Evolutionary conservation across 1,140 invertebrate species (phyloP).

Genomic region (Pinna nobilis): DNA sequence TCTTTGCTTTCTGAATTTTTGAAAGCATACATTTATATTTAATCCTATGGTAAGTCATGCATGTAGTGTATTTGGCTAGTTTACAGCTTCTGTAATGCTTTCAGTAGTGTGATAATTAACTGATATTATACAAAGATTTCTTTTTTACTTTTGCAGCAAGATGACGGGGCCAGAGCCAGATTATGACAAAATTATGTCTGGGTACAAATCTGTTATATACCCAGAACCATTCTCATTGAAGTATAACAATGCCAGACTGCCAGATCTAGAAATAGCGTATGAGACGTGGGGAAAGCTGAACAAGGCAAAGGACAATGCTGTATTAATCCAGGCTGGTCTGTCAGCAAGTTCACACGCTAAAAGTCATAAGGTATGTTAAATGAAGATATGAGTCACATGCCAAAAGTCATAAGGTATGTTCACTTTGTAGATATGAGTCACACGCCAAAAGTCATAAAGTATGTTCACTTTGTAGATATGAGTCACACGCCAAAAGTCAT

Average conservation of each 20-base stretch:
- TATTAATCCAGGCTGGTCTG: slow-evolving; percentile 72
- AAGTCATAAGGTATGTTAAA: slow-evolving; percentile 67
- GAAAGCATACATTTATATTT: no score
- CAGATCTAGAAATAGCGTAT: slow-evolving; percentile 71
- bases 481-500: no score
- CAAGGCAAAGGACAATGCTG: slow-evolving; percentile 69
- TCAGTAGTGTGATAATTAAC: not conserved
- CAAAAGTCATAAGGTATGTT: no score
- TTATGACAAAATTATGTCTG: slow-evolving; percentile 69
- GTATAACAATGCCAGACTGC: slow-evolving; percentile 65
- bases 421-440: no score
- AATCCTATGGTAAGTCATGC: not conserved
- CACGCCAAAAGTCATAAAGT: no score
- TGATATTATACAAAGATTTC: not conserved
- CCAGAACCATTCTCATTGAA: slow-evolving; percentile 66
- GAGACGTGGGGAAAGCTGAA: slow-evolving; percentile 75
- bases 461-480: no score
- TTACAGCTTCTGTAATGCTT: not conserved
- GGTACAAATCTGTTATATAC: slow-evolving; percentile 63
- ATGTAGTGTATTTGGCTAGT: not conserved
- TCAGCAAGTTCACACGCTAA: slow-evolving; percentile 74
- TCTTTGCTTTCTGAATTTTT: no score
- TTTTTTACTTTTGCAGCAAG: slow-evolving; percentile 52
- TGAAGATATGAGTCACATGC: not conserved
- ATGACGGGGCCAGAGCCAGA: slow-evolving; percentile 71